Conservation (phyloP, 2,797 vertebrate species). For the Muraenolepis orangiensis region DNA sequence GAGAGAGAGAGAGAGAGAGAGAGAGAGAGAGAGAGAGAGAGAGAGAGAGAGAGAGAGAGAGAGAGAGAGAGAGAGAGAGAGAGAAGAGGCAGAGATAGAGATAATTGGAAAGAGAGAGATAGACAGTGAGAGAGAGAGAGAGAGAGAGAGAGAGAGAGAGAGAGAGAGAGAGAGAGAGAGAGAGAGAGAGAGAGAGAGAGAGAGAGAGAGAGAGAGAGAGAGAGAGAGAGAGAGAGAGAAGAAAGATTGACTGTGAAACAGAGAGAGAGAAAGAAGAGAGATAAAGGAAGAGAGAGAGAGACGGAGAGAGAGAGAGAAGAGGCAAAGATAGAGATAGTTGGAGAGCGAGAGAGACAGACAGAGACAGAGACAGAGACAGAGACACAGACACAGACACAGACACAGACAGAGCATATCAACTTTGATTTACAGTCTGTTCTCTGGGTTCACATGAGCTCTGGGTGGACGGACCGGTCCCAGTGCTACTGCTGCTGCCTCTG, state of each 20-base stretch:
- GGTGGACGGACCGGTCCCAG: background rate
- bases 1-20: background rate
- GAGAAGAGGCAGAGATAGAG: background rate
- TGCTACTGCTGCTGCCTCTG: too few relatives aligned
- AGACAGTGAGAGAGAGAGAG: too few relatives aligned
- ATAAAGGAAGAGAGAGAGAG: background rate
- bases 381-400: too few relatives aligned
- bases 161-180: background rate
- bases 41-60: constrained; percentile 4
- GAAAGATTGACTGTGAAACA: too few relatives aligned
- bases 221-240: background rate
- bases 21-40: background rate
- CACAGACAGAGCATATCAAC: background rate
- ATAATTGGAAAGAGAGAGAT: too few relatives aligned
- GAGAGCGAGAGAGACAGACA: background rate
- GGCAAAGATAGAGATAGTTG: background rate
- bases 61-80: background rate
- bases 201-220: background rate
- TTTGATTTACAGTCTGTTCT: background rate
- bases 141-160: background rate
- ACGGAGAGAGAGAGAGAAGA: background rate
- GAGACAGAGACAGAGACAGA: too few relatives aligned
- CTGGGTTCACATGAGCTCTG: background rate
- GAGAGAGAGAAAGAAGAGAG: background rate
- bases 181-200: background rate